Evolutionary conservation across 2,888 invertebrate species (phyloP).

Genomic region (Hirtodrosophila trivittata): DNA sequence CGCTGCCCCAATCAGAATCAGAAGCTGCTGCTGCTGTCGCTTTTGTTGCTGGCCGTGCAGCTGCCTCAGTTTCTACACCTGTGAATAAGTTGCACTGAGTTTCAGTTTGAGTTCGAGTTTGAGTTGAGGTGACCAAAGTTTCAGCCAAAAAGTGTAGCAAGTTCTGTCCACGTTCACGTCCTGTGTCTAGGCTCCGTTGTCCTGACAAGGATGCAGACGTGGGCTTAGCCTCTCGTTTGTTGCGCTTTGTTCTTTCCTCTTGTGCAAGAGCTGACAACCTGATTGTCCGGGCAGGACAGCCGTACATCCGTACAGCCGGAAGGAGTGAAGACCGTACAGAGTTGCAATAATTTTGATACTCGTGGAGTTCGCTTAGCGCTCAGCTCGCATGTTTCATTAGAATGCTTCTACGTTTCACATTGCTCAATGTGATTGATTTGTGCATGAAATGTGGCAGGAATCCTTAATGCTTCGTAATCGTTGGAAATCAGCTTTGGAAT

Average conservation of each 20-base stretch:
- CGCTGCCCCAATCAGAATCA: conserved; percentile 47
- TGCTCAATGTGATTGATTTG: conserved; percentile 14
- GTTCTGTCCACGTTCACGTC: conserved; percentile 3
- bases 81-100: no score
- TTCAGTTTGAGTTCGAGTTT: no score
- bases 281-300: conserved; percentile 17
- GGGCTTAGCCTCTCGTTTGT: conserved; percentile 35
- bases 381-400: not conserved
- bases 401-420: not conserved
- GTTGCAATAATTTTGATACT: conserved; percentile 26
- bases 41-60: not conserved
- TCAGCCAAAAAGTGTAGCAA: conserved; percentile 38
- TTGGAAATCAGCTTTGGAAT: not conserved
- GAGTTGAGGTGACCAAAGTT: conserved; percentile 39
- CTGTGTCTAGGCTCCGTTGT: conserved; percentile 2
- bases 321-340: conserved; percentile 7
- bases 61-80: not conserved
- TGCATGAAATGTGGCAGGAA: conserved; percentile 3
- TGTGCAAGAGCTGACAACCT: conserved; percentile 38
- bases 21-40: conserved; percentile 14
- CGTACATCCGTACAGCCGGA: not conserved
- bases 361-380: no score
- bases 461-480: conserved; percentile 9
- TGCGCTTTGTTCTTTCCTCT: conserved; percentile 40
- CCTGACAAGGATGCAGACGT: not conserved